phyloP scores from a whole-genome alignment of 2,113 vertebrate genomes.

The Triplophysa rosa region DNA sequence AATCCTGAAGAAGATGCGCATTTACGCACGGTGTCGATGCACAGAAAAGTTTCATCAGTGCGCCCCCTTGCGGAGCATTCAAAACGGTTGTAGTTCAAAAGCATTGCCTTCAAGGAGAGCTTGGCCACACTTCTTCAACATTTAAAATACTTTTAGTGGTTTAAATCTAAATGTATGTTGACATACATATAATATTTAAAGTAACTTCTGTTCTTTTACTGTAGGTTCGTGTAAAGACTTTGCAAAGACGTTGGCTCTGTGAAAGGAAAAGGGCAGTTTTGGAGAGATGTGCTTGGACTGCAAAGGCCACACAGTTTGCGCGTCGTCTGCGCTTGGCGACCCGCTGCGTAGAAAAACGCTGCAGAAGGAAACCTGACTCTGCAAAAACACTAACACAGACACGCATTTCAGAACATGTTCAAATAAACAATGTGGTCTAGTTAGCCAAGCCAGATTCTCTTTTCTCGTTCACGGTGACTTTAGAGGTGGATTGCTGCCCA shows the following conservation, averaged over 20 bases:
- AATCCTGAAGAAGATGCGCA: not conserved
- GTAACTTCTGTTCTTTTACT: not conserved
- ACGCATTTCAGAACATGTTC: slow-evolving; percentile 73
- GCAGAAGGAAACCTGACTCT: slow-evolving; percentile 64
- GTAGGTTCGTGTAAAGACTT: not conserved
- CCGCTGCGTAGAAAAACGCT: slow-evolving; percentile 68
- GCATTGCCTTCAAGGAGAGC: not conserved
- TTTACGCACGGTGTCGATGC: not conserved
- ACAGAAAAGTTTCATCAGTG: slow-evolving; percentile 30
- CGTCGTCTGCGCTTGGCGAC: slow-evolving; percentile 65
- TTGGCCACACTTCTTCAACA: not conserved
- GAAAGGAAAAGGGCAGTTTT: slow-evolving; percentile 49
- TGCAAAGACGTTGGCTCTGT: not conserved
- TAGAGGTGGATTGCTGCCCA: not conserved
- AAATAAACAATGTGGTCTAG: slow-evolving; percentile 74
- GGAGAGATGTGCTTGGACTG: slow-evolving; percentile 57
- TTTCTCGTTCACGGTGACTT: slow-evolving; percentile 43
- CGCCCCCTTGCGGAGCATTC: slow-evolving; percentile 48
- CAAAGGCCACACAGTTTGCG: slow-evolving; percentile 53
- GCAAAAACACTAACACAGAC: slow-evolving; percentile 64
- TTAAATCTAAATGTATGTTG: not conserved
- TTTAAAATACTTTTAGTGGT: not conserved
- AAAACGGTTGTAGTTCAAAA: not conserved
- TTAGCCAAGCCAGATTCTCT: slow-evolving; percentile 60
- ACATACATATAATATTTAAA: not conserved